Evolutionary conservation across 1,140 invertebrate species (phyloP).

Genomic region (Myzus persicae): DNA sequence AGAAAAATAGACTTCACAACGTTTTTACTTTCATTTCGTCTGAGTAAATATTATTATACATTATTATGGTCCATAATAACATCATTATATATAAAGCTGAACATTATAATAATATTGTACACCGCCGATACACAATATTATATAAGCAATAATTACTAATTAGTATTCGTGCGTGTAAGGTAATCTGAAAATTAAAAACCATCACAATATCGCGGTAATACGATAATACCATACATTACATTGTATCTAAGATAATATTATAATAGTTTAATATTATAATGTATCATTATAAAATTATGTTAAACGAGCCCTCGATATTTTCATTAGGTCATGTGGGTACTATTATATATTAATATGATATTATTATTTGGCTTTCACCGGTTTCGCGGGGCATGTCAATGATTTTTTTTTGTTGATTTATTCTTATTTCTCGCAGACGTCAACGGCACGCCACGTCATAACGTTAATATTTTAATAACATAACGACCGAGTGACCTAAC

Average conservation of each 20-base stretch:
- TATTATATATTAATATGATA: too few species aligned
- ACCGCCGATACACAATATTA: not conserved
- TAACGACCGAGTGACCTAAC: not conserved
- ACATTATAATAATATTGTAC: not conserved
- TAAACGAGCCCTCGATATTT: not conserved
- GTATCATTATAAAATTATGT: not conserved
- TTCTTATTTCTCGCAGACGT: not conserved
- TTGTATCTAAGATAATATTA: not conserved
- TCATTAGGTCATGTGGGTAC: not conserved
- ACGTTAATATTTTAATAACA: not conserved
- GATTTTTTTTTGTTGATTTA: not conserved
- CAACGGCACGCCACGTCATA: not conserved
- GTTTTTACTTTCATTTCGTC: conserved; percentile 11
- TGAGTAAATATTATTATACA: not conserved
- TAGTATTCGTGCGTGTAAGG: not conserved
- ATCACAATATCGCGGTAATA: not conserved
- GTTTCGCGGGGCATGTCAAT: not conserved
- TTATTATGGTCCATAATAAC: not conserved
- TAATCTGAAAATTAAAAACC: not conserved
- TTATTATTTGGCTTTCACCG: not conserved
- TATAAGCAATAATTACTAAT: not conserved
- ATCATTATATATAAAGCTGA: not conserved
- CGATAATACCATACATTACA: not conserved
- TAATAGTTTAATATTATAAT: not conserved
- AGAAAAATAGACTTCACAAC: not conserved